phyloP scores from a whole-genome alignment of 2,797 vertebrate genomes.

The Morus bassanus region DNA sequence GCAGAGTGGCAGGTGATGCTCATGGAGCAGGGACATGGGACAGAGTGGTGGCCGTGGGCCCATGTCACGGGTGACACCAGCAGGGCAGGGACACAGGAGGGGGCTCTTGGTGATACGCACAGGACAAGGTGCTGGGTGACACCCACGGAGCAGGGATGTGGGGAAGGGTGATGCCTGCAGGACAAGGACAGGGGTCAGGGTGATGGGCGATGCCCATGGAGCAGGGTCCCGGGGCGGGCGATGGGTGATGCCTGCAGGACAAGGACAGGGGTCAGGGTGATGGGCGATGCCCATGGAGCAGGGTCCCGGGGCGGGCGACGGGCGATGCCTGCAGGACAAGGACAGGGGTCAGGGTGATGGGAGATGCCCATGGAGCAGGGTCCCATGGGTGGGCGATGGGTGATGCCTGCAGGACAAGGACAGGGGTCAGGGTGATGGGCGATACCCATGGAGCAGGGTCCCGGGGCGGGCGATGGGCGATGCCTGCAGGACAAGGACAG shows the following conservation, averaged over 20 bases:
- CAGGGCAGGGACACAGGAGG: background rate
- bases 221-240: background rate
- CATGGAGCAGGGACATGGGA: background rate
- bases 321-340: too few relatives aligned
- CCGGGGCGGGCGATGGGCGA: too few relatives aligned
- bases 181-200: fast-evolving
- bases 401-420: too few relatives aligned
- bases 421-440: too few relatives aligned
- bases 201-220: fast-evolving
- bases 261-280: background rate
- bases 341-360: too few relatives aligned
- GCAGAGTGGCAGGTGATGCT: background rate
- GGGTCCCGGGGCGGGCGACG: too few relatives aligned
- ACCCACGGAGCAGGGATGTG: background rate
- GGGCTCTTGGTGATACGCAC: background rate
- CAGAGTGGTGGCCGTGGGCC: too few relatives aligned
- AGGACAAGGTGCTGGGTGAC: background rate
- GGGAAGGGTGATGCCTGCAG: background rate
- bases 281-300: background rate
- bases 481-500: too few relatives aligned
- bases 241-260: background rate
- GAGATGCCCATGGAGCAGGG: too few relatives aligned
- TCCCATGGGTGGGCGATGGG: too few relatives aligned
- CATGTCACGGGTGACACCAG: too few relatives aligned
- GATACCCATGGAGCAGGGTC: too few relatives aligned